Base-by-base conservation (phyloP, 2,113 vertebrate species). In the Colistium nudipinnis region DNA sequence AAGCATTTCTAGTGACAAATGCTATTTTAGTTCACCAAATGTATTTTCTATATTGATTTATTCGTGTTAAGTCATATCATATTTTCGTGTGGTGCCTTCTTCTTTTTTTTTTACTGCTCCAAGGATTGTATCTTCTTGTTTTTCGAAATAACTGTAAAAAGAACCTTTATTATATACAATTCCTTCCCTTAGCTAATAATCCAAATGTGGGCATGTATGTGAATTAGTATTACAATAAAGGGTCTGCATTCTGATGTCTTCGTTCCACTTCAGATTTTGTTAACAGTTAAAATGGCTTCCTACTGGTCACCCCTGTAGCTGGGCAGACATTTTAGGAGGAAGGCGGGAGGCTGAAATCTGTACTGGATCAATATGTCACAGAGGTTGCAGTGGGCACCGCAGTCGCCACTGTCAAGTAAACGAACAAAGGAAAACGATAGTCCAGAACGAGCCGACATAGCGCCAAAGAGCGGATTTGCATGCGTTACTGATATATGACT, bases 351-450 rank as follows among this genome's bases (percentile, higher is more conserved):
- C 19, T 79, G 52, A 74, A 74, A 84, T 84, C 85, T 62, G 86
- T 89, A 78, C 1, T 31, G 41, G 73, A 87, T 85, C 81, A 80
- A 91, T 89, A 78, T 73, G 87, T 87, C 76, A 79, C 62, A 62
- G 71, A 64, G 80, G 82, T 85, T 74, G 69, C 25, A 52, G 51
- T 39, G 62, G 70, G 74, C 70, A 76, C 43, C 59, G 57, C 51
- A 70, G 74, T 65, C 74, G 81, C 72, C 67, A 79, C 74, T 78
- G 76, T 72, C 77, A 78, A 67, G 62, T 68, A 86, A 87, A 90
- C 85, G 80, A 81, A 73, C 31, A 2, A 36, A 36, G 14, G 67
- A 67, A 62, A 86, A 78, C 49, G 71, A 86, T 71, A 78, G 70
- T 62, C 74, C 24, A 44, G 53, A 66, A 57, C 70, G 75, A 74